Evolutionary conservation across 2,888 invertebrate species (phyloP).

Genomic region (Tubulanus polymorphus): DNA sequence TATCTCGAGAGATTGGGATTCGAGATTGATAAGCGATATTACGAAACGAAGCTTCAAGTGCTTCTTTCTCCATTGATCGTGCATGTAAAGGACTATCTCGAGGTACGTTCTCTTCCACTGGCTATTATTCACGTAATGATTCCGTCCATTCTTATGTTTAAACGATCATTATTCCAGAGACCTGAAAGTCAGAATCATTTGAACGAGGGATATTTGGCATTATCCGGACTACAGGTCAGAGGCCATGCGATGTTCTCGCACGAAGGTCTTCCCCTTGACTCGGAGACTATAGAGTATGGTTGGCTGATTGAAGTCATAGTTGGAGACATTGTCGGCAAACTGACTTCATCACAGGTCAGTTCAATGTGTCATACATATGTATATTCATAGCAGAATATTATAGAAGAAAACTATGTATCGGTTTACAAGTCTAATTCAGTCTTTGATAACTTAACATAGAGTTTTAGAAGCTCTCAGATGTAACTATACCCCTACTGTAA

Average conservation of each 20-base stretch:
- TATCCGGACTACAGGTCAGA: slow-evolving; percentile 66
- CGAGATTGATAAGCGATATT: slow-evolving; percentile 92
- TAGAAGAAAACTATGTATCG: no score
- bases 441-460: no score
- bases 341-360: slow-evolving; percentile 74
- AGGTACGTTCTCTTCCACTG: slow-evolving; percentile 27
- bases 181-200: slow-evolving; percentile 39
- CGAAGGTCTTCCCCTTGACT: slow-evolving; percentile 80
- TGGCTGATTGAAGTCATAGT: slow-evolving; percentile 94
- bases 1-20: slow-evolving; percentile 80
- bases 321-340: slow-evolving; percentile 86
- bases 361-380: not conserved
- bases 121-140: not conserved
- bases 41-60: slow-evolving; percentile 87
- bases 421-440: no score
- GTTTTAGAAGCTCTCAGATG: no score
- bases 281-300: slow-evolving; percentile 94
- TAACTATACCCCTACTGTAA: no score
- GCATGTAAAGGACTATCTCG: slow-evolving; percentile 47
- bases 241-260: slow-evolving; percentile 79
- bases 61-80: slow-evolving; percentile 77
- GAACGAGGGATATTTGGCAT: slow-evolving; percentile 61
- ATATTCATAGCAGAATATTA: not conserved
- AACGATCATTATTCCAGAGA: slow-evolving; percentile 28
- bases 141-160: not conserved